phyloP scores from a whole-genome alignment of 2,113 vertebrate genomes.

The Haliaeetus leucogaster region DNA sequence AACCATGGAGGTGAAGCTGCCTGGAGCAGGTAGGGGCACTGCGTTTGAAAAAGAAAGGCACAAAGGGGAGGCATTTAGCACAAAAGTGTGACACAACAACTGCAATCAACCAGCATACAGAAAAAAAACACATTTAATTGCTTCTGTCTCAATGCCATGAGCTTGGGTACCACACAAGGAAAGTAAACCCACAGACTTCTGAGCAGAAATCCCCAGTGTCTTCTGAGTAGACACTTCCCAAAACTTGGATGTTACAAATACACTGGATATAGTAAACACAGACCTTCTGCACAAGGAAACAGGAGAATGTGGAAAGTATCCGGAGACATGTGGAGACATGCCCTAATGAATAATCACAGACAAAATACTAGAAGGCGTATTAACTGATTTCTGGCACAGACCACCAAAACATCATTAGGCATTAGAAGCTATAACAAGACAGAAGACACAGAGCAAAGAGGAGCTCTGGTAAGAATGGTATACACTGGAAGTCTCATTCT shows the following conservation, averaged over 20 bases:
- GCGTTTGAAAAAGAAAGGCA: not conserved
- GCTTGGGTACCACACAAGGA: not conserved
- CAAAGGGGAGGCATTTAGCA: not conserved
- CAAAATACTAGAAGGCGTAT: rapidly evolving
- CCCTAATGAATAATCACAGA: not conserved
- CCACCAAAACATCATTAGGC: rapidly evolving
- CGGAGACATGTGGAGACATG: not conserved
- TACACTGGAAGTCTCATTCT: not conserved
- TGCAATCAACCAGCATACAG: too few species aligned
- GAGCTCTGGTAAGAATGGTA: not conserved
- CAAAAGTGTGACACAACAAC: not conserved
- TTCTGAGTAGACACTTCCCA: not conserved
- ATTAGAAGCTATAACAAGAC: not conserved
- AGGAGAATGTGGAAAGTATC: not conserved
- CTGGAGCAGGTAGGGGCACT: too few species aligned
- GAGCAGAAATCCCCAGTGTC: not conserved
- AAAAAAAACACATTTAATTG: too few species aligned
- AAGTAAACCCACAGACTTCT: rapidly evolving
- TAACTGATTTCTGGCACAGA: not conserved
- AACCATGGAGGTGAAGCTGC: rapidly evolving
- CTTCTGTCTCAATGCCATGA: rapidly evolving
- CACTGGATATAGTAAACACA: not conserved
- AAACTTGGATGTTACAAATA: not conserved
- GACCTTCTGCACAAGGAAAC: not conserved
- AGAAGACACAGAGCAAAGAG: not conserved